Evolutionary conservation across 2,797 vertebrate genomes (phyloP), one percentile per base, ranked within the genome.

Genomic region (Miichthys miiuy): DNA sequence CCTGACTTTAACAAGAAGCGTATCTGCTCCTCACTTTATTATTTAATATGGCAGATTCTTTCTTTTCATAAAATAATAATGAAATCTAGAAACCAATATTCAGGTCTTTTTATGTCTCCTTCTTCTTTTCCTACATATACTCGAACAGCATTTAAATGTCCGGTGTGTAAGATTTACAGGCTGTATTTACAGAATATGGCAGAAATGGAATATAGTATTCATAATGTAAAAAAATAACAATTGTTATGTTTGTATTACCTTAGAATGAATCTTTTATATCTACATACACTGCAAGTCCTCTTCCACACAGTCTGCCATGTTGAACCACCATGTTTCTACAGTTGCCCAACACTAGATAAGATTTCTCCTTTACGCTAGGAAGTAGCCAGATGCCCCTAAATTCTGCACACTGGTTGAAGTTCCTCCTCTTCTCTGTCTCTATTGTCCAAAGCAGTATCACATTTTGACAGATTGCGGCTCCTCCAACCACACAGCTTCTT

Each of bases 401-500:
- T 30, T 30, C 27, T 27, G 5, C 27, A 27, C 27, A 27, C 27
- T 27, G 27, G 4, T 34, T 34, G 30, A 50, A 68, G 6, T 47
- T 16, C 21, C 72, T 71, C 27, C 27, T 70, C 46, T 41, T 54
- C n/a, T 46, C 67, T 75, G 66, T 82, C 46, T 81, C 61, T 80
- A 57, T 77, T 80, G 80, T 82, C 50, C 68, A 79, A 61, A 72
- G 9, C 6, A 71, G 38, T 61, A 72, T 77, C 61, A 65, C 16
- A 75, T 69, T 71, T 79, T 87, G 70, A 67, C 74, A 6, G 9
- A 6, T 20, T 20, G 41, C 1, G 11, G 79, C 69, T 62, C 61
- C 72, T 81, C 57, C 21, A 84, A 77, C 87, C 84, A 65, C 85
- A 78, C 61, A 42, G 48, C 23, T 88, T 87, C 83, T 86, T 90